These are phyloP conservation scores for Garra rufa DNA, from an alignment of 2,113 vertebrate genomes.

Conservation along the genomic window DNA sequence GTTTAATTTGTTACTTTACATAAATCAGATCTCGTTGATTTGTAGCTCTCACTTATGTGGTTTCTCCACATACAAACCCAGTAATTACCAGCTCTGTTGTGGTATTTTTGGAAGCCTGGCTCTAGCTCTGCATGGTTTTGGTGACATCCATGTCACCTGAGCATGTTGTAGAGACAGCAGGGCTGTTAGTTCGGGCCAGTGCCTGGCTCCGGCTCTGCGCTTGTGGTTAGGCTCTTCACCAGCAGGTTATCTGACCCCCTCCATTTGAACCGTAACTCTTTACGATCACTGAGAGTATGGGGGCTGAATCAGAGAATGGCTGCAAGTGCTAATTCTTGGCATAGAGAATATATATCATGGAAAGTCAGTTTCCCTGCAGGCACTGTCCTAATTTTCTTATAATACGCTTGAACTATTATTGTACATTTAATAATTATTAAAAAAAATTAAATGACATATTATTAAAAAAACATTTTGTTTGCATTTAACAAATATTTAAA, in stretches of 20 bases:
- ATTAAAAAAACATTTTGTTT: no score
- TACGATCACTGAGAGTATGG: constrained; percentile 52
- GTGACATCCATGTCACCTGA: constrained; percentile 65
- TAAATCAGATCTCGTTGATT: constrained; percentile 19
- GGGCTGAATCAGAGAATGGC: constrained; percentile 47
- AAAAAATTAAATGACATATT: no score
- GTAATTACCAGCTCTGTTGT: constrained; percentile 54
- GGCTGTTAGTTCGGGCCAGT: constrained; percentile 55
- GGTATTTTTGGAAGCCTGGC: constrained; percentile 61
- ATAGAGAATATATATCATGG: constrained; percentile 41
- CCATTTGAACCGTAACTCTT: constrained; percentile 59
- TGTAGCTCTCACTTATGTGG: constrained; percentile 29
- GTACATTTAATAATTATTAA: not conserved
- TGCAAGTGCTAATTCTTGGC: constrained; percentile 55
- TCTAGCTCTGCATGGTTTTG: constrained; percentile 46
- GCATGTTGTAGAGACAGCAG: constrained; percentile 72
- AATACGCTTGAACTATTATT: not conserved
- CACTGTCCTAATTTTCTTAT: not conserved
- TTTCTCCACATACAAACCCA: constrained; percentile 46
- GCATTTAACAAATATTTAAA: not conserved
- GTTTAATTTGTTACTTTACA: not conserved
- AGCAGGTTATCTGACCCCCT: constrained; percentile 63
- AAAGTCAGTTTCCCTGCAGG: not conserved
- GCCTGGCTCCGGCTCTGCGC: constrained; percentile 52
- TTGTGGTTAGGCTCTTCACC: constrained; percentile 55